Conservation (phyloP, 35 echinoderm and acorn worm species). For the Ptychodera flava region DNA sequence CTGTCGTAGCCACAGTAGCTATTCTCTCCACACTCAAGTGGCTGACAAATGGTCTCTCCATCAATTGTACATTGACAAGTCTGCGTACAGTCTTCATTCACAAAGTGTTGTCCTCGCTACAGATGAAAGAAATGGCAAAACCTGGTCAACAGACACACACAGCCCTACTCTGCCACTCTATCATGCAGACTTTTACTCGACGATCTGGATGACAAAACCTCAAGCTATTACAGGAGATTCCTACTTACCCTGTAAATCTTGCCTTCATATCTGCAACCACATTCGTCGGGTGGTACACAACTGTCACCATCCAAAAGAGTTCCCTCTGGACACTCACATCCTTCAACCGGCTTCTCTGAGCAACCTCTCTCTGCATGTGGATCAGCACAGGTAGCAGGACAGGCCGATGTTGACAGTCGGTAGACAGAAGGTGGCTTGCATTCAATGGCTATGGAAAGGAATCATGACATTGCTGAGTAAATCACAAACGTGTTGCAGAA, state of each 20-base stretch:
- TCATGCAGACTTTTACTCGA: too few relatives aligned
- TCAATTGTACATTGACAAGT: slow-evolving; percentile 30
- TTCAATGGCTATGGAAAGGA: background rate
- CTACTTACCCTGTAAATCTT: too few relatives aligned
- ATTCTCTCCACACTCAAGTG: slow-evolving; percentile 30
- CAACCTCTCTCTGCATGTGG: background rate
- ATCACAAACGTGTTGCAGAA: too few relatives aligned
- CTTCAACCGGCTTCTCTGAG: slow-evolving; percentile 48
- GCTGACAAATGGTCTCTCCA: slow-evolving; percentile 21
- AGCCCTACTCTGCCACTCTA: too few relatives aligned
- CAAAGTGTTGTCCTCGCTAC: slow-evolving; percentile 22
- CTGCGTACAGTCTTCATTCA: slow-evolving; percentile 18
- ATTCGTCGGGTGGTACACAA: slow-evolving; percentile 61
- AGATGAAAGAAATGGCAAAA: too few relatives aligned
- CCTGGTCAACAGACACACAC: too few relatives aligned
- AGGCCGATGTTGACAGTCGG: background rate
- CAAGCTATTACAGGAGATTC: too few relatives aligned
- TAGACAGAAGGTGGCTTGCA: background rate
- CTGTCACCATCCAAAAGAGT: slow-evolving; percentile 49
- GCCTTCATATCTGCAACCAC: slow-evolving; percentile 53
- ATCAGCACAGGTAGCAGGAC: background rate
- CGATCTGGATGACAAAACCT: too few relatives aligned
- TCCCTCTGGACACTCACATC: slow-evolving; percentile 69
- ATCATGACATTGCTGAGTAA: too few relatives aligned
- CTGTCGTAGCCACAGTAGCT: slow-evolving; percentile 22